Evolutionary conservation across 2,113 vertebrate species (phyloP), one percentile per base, ranked within the genome.

Genomic region (Hyla sarda): DNA sequence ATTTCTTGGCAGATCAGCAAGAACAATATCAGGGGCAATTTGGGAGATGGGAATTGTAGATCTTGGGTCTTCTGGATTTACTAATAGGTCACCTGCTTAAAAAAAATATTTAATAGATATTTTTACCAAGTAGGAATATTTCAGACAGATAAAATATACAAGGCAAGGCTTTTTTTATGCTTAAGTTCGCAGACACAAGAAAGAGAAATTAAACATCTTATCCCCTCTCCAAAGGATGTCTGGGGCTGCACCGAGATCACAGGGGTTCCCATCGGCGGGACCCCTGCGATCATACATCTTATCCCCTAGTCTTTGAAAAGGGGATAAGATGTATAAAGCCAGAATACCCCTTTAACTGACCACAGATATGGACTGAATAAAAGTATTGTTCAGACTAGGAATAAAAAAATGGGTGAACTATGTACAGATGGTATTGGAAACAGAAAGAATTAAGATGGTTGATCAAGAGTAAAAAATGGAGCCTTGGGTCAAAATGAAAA

Each of bases 1-100:
- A 85, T 95, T 95, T 90, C 95, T 94, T 62, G 97, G 96, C 87
- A 98, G 94, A 91, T 99, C 98, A 69, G 94, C 95, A 88, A 99
- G 85, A 25, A 97, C 91, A 88, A 99, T 88, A 88, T 99, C 98
- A 17, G 98, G 98, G 62, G 97, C 97, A 79, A 99, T 96, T 91
- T 97, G 97, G 84, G 97, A 95, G 88, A 98, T 95, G 58, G 97
- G 96, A 82, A 99, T 86, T 0, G 95, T 95, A 88, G 90, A 94
- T 77, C 91, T 92, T 8, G 95, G 93, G 78, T 97, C 91, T 78
- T 95, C 94, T 52, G 95, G 93, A 89, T 95, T 96, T 86, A 94
- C 89, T 87, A 98, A 90, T 75, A 98, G 93, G 75, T 97, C 96
- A 87, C 96, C 98, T 99, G 75, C 23, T 37, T 87, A 87, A 2